Conservation (phyloP, 2,888 invertebrate genomes). For the Amphipyra berbera region DNA sequence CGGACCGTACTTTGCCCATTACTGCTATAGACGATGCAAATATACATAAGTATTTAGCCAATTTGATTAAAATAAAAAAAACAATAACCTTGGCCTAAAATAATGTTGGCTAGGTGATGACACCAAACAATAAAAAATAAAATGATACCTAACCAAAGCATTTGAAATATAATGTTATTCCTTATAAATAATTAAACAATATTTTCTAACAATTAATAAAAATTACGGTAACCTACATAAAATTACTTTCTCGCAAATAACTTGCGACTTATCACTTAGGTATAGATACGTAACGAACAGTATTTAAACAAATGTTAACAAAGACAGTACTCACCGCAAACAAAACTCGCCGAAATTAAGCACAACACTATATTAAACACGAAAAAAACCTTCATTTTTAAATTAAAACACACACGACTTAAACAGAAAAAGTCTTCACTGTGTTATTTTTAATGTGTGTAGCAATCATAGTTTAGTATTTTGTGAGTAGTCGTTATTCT, state of each 20-base stretch:
- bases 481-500: slow-evolving; percentile 13
- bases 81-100: too few species aligned
- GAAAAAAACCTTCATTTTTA: slow-evolving; percentile 61
- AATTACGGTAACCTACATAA: neutral
- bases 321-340: slow-evolving; percentile 66
- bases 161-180: neutral
- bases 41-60: too few species aligned
- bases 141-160: too few species aligned
- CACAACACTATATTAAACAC: slow-evolving; percentile 68
- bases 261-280: neutral
- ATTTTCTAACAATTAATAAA: neutral
- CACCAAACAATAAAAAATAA: too few species aligned
- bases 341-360: slow-evolving; percentile 62
- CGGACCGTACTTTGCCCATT: too few species aligned
- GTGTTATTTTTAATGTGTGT: slow-evolving; percentile 9
- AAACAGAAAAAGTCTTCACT: slow-evolving; percentile 30
- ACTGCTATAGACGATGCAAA: too few species aligned
- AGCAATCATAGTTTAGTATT: slow-evolving; percentile 38
- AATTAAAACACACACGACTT: slow-evolving; percentile 30
- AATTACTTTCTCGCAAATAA: slow-evolving; percentile 10
- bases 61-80: too few species aligned
- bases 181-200: neutral
- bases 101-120: too few species aligned
- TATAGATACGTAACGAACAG: slow-evolving; percentile 16
- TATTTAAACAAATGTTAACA: slow-evolving; percentile 64